Percentiles rank a stretch among this genome's conserved stretches.
Evolutionary conservation across 2,797 vertebrate genomes (phyloP).

Genomic region (Remorina albescens): DNA sequence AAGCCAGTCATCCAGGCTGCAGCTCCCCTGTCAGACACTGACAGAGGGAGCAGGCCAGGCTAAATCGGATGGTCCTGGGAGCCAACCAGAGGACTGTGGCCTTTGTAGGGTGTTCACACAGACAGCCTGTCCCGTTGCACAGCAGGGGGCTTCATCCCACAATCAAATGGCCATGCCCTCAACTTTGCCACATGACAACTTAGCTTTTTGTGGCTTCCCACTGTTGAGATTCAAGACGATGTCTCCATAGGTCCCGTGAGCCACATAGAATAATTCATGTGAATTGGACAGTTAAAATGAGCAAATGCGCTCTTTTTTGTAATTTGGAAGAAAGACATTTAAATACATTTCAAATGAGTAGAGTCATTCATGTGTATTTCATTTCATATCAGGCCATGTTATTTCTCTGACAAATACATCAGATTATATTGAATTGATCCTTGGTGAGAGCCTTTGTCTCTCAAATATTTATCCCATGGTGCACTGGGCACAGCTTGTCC

Average conservation of each 20-base stretch:
- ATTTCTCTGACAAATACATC: constrained; percentile 36
- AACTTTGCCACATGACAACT: constrained; percentile 77
- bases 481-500: constrained; percentile 59
- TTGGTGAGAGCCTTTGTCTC: constrained; percentile 50
- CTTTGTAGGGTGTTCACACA: constrained; percentile 77
- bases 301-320: constrained; percentile 24
- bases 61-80: constrained; percentile 72
- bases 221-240: constrained; percentile 56
- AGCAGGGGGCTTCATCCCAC: constrained; percentile 68
- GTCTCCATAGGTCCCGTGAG: constrained; percentile 57
- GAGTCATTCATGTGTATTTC: constrained; percentile 7
- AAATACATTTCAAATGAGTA: constrained; percentile 45
- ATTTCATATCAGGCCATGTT: constrained; percentile 30
- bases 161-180: constrained; percentile 72
- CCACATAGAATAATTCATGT: constrained; percentile 28
- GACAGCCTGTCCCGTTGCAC: constrained; percentile 67
- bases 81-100: constrained; percentile 78
- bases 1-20: constrained; percentile 68
- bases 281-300: constrained; percentile 39
- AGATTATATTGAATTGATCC: constrained; percentile 40
- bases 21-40: constrained; percentile 69
- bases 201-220: constrained; percentile 67
- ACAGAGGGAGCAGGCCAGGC: constrained; percentile 73
- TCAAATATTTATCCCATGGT: constrained; percentile 48
- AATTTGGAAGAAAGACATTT: constrained; percentile 39